A percentile compares a stretch with the other conserved stretches of the same genome.
These are phyloP conservation scores for Druceiella hillmani DNA, from an alignment of 2,888 invertebrate genomes.

Conservation along the genomic window DNA sequence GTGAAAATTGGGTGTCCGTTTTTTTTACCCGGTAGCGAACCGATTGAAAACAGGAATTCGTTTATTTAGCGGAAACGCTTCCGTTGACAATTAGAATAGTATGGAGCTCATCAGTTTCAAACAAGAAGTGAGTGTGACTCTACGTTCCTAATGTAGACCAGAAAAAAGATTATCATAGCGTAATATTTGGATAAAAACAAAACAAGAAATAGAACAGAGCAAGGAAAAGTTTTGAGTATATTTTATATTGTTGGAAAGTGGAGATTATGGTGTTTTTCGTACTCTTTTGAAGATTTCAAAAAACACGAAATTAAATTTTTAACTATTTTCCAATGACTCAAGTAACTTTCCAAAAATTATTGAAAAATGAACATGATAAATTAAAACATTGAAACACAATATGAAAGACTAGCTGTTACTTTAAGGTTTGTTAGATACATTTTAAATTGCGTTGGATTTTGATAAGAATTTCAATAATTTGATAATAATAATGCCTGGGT, in stretches of 20 bases:
- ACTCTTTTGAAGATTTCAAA: constrained; percentile 24
- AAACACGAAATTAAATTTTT: constrained; percentile 25
- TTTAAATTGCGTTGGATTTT: constrained; percentile 6
- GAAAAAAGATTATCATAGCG: constrained; percentile 15
- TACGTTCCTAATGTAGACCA: constrained; percentile 21
- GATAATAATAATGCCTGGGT: too few relatives aligned
- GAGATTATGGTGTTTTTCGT: constrained; percentile 23
- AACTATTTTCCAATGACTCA: constrained; percentile 24
- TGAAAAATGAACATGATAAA: constrained; percentile 21
- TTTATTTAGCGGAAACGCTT: too few relatives aligned
- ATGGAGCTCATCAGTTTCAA: constrained; percentile 18
- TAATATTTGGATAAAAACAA: constrained; percentile 14
- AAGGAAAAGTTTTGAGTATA: constrained; percentile 25
- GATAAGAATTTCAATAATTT: too few relatives aligned
- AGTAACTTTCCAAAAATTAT: constrained; percentile 23
- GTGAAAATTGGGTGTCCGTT: too few relatives aligned
- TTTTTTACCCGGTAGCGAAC: constrained; percentile 11
- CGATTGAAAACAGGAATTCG: constrained; percentile 17
- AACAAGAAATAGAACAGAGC: constrained; percentile 25
- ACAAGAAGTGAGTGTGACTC: constrained; percentile 17
- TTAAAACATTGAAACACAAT: constrained; percentile 23
- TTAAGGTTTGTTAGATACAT: constrained; percentile 12
- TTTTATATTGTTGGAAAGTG: constrained; percentile 27
- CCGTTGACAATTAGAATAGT: too few relatives aligned
- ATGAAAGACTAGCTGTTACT: constrained; percentile 22